These are phyloP conservation scores for Latrodectus hesperus DNA, from an alignment of 2,888 invertebrate genomes.

Conservation along the genomic window DNA sequence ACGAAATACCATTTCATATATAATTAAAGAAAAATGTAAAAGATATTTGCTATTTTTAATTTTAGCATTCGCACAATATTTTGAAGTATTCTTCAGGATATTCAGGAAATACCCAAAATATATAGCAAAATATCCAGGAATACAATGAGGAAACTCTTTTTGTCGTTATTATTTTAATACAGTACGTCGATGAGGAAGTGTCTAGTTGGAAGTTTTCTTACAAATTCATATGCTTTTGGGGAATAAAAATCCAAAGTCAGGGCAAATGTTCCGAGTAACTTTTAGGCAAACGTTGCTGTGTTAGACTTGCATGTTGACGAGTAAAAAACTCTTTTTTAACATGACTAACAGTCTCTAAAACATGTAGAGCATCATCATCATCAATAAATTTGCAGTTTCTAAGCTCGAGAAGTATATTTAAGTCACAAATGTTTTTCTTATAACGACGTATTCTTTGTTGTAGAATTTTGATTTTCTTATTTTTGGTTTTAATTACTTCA, in stretches of 20 bases:
- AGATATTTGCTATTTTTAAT: neutral
- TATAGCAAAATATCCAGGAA: no score
- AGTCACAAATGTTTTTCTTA: neutral
- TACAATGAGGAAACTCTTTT: no score
- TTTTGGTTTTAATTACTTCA: neutral
- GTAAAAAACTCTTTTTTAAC: slow-evolving; percentile 7
- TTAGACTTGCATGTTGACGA: neutral
- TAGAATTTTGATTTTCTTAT: no score
- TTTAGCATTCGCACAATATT: no score
- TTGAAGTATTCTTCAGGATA: neutral
- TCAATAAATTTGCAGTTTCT: neutral
- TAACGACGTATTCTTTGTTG: neutral
- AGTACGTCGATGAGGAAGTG: slow-evolving; percentile 1
- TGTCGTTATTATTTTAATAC: neutral
- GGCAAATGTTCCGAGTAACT: neutral
- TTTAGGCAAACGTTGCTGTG: no score
- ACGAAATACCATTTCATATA: slow-evolving; percentile 6
- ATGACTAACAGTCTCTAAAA: neutral
- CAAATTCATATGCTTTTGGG: neutral
- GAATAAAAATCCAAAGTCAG: neutral
- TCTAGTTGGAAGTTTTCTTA: neutral
- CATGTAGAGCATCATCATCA: neutral
- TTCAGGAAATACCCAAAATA: neutral
- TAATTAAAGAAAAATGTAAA: neutral
- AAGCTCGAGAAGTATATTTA: neutral